phyloP scores from a whole-genome alignment of 2,113 vertebrate genomes.

The Heterochromis multidens region DNA sequence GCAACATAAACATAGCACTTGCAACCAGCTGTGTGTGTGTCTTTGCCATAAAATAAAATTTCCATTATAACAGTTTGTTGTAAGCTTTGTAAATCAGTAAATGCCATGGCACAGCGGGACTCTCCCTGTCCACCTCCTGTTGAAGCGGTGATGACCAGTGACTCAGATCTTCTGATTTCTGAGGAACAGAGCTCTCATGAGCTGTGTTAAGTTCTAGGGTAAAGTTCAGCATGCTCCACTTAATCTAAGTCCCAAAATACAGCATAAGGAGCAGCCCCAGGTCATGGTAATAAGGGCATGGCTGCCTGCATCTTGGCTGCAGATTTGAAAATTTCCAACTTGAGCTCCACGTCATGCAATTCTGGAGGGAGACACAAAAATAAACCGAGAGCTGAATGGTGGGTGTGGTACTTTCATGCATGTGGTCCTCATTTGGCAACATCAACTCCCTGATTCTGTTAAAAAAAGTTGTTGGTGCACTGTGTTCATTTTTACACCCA shows the following conservation, averaged over 20 bases:
- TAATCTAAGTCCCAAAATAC: conserved; percentile 29
- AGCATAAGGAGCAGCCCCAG: neutral
- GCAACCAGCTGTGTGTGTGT: conserved; percentile 12
- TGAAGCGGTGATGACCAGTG: conserved; percentile 15
- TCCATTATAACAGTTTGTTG: conserved; percentile 5
- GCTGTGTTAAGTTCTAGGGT: conserved; percentile 11
- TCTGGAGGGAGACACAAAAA: conserved; percentile 28
- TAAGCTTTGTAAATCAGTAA: neutral
- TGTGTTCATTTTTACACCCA: neutral
- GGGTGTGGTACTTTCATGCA: conserved; percentile 42
- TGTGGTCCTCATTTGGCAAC: conserved; percentile 42
- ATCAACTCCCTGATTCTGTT: neutral
- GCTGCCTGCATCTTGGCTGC: conserved; percentile 44
- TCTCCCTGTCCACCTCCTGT: neutral
- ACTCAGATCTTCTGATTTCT: conserved; percentile 43
- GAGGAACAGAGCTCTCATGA: conserved; percentile 22
- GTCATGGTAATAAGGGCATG: conserved; percentile 24
- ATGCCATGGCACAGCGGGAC: neutral
- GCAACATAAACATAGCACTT: conserved; percentile 29
- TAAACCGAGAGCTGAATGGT: conserved; percentile 3
- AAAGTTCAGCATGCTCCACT: conserved; percentile 38
- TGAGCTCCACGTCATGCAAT: conserved; percentile 13
- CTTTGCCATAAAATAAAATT: conserved; percentile 43
- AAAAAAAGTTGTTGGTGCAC: neutral
- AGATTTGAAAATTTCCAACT: conserved; percentile 13